These are phyloP conservation scores for Sturmia bella DNA, from an alignment of 2,888 invertebrate species.

Conservation along the genomic window DNA sequence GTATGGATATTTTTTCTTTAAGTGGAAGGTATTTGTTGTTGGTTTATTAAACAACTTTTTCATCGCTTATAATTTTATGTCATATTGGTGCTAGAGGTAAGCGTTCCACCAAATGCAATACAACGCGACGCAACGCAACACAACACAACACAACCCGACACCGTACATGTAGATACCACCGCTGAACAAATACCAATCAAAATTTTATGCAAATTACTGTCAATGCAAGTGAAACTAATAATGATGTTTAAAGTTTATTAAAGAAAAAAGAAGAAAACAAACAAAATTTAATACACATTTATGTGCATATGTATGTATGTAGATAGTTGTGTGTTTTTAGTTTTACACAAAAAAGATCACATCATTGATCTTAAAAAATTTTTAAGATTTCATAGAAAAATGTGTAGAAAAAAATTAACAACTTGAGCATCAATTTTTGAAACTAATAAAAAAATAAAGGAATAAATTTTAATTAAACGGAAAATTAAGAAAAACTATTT, in stretches of 20 bases:
- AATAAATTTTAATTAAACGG: slow-evolving; percentile 65
- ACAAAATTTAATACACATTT: slow-evolving; percentile 7
- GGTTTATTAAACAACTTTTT: slow-evolving; percentile 3
- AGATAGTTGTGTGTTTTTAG: slow-evolving; percentile 6
- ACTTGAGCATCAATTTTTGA: slow-evolving; percentile 22
- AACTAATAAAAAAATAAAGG: slow-evolving; percentile 47
- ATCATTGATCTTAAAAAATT: slow-evolving; percentile 49
- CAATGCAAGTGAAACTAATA: slow-evolving; percentile 53
- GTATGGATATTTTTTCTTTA: background rate
- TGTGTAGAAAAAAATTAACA: background rate
- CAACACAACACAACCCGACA: background rate
- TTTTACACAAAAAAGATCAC: slow-evolving; percentile 30
- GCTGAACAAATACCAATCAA: slow-evolving; percentile 1
- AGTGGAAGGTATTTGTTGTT: slow-evolving; percentile 26
- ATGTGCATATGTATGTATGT: background rate
- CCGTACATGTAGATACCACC: background rate
- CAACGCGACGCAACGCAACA: slow-evolving; percentile 4
- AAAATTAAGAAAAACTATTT: slow-evolving; percentile 46
- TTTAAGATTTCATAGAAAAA: slow-evolving; percentile 29
- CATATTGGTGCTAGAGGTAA: slow-evolving; percentile 41
- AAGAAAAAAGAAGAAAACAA: background rate
- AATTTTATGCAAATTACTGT: slow-evolving; percentile 59
- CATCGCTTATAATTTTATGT: slow-evolving; percentile 40
- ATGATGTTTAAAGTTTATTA: slow-evolving; percentile 53
- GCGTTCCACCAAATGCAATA: slow-evolving; percentile 30